Conservation (phyloP, 1,140 invertebrate species). For the Trachelipus rathkii region DNA sequence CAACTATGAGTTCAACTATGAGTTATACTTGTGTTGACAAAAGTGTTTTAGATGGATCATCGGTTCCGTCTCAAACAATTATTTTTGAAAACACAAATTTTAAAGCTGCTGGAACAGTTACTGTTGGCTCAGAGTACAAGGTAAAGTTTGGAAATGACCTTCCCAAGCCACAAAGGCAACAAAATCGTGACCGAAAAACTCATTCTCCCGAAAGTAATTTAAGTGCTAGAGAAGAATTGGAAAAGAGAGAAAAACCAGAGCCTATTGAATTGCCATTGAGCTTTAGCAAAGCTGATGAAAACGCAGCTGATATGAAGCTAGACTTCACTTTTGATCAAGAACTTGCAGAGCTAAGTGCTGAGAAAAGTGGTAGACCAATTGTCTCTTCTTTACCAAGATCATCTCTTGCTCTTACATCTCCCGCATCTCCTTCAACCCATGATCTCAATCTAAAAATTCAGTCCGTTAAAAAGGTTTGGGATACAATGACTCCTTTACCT, state of each 20-base stretch:
- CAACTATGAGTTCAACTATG: not conserved
- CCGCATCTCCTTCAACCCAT: slow-evolving; percentile 68
- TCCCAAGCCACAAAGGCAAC: slow-evolving; percentile 53
- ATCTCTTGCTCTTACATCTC: slow-evolving; percentile 49
- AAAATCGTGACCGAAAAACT: slow-evolving; percentile 48
- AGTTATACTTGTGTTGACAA: slow-evolving; percentile 36
- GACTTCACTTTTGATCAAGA: slow-evolving; percentile 75
- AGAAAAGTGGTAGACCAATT: slow-evolving; percentile 33
- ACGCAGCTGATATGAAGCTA: slow-evolving; percentile 80
- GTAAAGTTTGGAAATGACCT: slow-evolving; percentile 49
- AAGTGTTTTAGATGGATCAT: slow-evolving; percentile 63
- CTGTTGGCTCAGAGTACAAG: slow-evolving; percentile 49
- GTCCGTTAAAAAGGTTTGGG: slow-evolving; percentile 82
- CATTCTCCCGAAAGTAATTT: slow-evolving; percentile 55
- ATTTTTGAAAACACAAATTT: slow-evolving; percentile 91
- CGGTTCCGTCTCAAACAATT: slow-evolving; percentile 76
- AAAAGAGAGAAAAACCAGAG: slow-evolving; percentile 51
- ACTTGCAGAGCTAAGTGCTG: slow-evolving; percentile 66
- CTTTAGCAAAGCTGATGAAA: slow-evolving; percentile 64
- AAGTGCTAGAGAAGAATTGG: slow-evolving; percentile 47
- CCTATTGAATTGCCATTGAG: slow-evolving; percentile 60
- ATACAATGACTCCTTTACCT: slow-evolving; percentile 61
- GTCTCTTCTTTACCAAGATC: slow-evolving; percentile 47
- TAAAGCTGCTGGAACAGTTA: slow-evolving; percentile 56
- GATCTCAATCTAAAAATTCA: slow-evolving; percentile 91